Percentiles rank a stretch among this genome's conserved stretches.
Evolutionary conservation across 2,888 invertebrate genomes (phyloP).

Genomic region (Napeogenes sylphis): DNA sequence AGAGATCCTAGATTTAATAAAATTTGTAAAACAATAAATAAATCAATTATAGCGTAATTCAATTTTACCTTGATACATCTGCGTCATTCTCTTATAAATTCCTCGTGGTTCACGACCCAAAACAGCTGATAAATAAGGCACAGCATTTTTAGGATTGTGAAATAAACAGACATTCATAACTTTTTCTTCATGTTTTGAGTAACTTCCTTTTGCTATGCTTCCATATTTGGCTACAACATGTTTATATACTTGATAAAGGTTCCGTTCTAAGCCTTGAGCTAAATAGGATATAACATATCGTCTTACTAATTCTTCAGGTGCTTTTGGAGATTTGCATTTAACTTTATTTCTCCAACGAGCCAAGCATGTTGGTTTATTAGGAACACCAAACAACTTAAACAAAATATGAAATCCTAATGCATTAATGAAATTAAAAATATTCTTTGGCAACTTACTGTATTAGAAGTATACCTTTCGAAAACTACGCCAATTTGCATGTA

Average conservation of each 20-base stretch:
- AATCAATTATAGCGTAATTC: not conserved
- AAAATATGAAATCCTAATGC: constrained; percentile 18
- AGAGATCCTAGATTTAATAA: no score
- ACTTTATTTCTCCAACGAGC: constrained; percentile 55
- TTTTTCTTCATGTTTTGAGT: constrained; percentile 52
- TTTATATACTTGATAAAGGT: constrained; percentile 53
- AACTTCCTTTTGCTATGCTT: constrained; percentile 42
- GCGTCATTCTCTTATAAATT: constrained; percentile 46
- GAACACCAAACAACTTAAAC: constrained; percentile 51
- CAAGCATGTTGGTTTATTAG: constrained; percentile 53
- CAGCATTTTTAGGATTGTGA: constrained; percentile 46
- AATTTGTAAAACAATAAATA: not conserved
- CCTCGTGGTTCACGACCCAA: constrained; percentile 55
- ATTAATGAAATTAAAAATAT: constrained; percentile 4
- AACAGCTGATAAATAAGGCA: constrained; percentile 43
- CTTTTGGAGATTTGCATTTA: constrained; percentile 38
- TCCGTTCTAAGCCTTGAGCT: constrained; percentile 55
- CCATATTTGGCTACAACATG: constrained; percentile 47
- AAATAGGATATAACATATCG: constrained; percentile 54
- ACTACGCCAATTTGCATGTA: constrained; percentile 55
- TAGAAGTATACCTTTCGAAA: constrained; percentile 47
- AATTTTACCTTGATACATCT: constrained; percentile 39
- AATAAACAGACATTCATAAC: constrained; percentile 55
- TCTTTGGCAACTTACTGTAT: not conserved
- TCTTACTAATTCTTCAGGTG: constrained; percentile 48